Base-by-base conservation (phyloP, 2,888 invertebrate genomes). In the Pristionchus japonicus region DNA sequence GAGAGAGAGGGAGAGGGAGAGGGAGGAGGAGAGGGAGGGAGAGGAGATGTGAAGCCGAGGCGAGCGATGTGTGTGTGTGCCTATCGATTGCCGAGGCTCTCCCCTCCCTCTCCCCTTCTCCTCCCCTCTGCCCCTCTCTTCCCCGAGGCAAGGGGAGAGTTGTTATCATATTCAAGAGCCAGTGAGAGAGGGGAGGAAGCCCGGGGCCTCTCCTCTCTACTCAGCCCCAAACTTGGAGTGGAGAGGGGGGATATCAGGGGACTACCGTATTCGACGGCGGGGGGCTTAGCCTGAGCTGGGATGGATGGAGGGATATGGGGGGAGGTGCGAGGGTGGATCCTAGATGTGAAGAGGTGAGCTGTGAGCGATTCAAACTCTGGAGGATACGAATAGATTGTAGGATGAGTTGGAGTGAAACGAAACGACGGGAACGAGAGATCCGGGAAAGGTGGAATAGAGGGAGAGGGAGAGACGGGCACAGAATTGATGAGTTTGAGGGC, bases 291-390 rank as follows among this genome's bases (percentile, higher is more conserved):
- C 4, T 31, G 49, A 23, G 4, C 37, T 15, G 17, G 74, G 27
- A 74, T 31, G 49, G 88, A 88, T 74, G 40, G 43, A 49, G 43
- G 40, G 86, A 67, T 23, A 77, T 47, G 70, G 57, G 67, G 77
- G 67, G 89, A 83, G 47, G 70, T 82, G 86, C 40, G 49, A 27
- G 27, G 37, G 43, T n/a, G n/a, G n/a, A n/a, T n/a, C n/a, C n/a
- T n/a, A n/a, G n/a, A n/a, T n/a, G n/a, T n/a, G n/a, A n/a, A n/a
- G n/a, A n/a, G n/a, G n/a, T n/a, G n/a, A n/a, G n/a, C n/a, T n/a
- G n/a, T n/a, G n/a, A n/a, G n/a, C n/a, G n/a, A n/a, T n/a, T n/a
- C n/a, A n/a, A n/a, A n/a, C n/a, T n/a, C n/a, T n/a, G n/a, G n/a
- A n/a, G n/a, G n/a, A n/a, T n/a, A n/a, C n/a, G n/a, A n/a, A n/a